Conservation (phyloP, 2,797 vertebrate species). For the Australoheros facetus region DNA sequence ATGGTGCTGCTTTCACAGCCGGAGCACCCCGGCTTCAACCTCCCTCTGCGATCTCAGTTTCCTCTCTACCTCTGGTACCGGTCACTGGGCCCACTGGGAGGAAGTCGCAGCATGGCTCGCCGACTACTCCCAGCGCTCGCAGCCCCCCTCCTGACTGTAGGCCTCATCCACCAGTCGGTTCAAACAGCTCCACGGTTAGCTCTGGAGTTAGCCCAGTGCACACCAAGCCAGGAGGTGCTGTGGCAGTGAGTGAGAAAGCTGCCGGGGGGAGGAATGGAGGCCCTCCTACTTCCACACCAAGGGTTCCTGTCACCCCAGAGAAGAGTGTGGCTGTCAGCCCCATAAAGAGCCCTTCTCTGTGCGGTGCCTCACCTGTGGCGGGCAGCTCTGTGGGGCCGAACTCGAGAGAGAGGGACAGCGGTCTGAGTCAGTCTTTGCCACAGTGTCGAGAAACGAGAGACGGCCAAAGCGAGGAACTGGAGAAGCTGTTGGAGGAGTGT, state of each 20-base stretch:
- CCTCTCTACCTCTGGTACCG: constrained; percentile 42
- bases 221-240: constrained; percentile 40
- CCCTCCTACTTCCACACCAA: constrained; percentile 54
- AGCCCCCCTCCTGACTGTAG: constrained; percentile 48
- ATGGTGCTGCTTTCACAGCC: constrained; percentile 22
- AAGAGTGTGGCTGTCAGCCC: constrained; percentile 44
- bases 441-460: constrained; percentile 14
- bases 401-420: constrained; percentile 70
- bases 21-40: constrained; percentile 25
- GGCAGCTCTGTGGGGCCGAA: constrained; percentile 29
- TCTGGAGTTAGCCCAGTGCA: constrained; percentile 24
- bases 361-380: constrained; percentile 36
- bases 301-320: constrained; percentile 18
- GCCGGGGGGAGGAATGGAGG: constrained; percentile 47
- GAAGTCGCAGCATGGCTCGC: constrained; percentile 32
- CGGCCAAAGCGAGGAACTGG: constrained; percentile 53
- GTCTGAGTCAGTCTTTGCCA: constrained; percentile 57
- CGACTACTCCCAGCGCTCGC: constrained; percentile 6
- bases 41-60: constrained; percentile 24
- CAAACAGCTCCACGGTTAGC: constrained; percentile 24
- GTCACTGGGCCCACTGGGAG: constrained; percentile 20
- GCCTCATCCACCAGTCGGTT: constrained; percentile 33
- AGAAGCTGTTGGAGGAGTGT: constrained; percentile 75
- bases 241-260: constrained; percentile 19
- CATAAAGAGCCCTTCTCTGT: constrained; percentile 43